phyloP scores from a whole-genome alignment of 2,797 vertebrate genomes.

The Sarcoramphus papa region DNA sequence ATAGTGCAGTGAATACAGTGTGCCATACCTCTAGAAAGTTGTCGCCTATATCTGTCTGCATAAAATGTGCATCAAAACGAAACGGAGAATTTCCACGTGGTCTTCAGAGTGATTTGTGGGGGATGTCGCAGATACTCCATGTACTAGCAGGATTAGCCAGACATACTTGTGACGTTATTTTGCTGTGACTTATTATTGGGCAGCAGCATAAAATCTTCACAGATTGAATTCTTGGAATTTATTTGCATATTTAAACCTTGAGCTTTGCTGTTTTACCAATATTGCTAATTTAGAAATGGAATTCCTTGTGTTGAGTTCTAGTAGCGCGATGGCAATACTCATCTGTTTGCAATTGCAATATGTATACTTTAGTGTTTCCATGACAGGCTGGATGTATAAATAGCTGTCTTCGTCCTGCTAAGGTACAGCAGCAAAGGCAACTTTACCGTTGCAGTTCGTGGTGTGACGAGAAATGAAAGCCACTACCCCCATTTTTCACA shows the following conservation, averaged over 20 bases:
- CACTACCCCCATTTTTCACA: fast-evolving
- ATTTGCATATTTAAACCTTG: not conserved
- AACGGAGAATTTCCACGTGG: fast-evolving
- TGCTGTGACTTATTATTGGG: not conserved
- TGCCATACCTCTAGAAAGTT: not conserved
- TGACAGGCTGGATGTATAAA: not conserved
- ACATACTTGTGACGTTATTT: not conserved
- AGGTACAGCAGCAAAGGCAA: not conserved
- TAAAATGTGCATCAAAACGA: too few relatives aligned
- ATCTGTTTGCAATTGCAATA: not conserved
- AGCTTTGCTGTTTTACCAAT: not conserved
- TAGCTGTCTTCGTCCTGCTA: not conserved
- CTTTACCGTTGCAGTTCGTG: not conserved
- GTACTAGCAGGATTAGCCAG: not conserved
- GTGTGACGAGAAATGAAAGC: not conserved
- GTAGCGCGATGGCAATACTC: not conserved
- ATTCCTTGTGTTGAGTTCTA: not conserved
- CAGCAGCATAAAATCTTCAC: not conserved
- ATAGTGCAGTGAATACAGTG: fast-evolving
- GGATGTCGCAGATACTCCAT: fast-evolving
- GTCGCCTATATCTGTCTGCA: not conserved
- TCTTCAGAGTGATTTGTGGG: not conserved
- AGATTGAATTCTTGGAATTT: not conserved
- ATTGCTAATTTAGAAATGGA: not conserved
- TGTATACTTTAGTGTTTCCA: fast-evolving